These are phyloP conservation scores for Criorhina ranunculi DNA, from an alignment of 2,888 invertebrate species.

Conservation along the genomic window DNA sequence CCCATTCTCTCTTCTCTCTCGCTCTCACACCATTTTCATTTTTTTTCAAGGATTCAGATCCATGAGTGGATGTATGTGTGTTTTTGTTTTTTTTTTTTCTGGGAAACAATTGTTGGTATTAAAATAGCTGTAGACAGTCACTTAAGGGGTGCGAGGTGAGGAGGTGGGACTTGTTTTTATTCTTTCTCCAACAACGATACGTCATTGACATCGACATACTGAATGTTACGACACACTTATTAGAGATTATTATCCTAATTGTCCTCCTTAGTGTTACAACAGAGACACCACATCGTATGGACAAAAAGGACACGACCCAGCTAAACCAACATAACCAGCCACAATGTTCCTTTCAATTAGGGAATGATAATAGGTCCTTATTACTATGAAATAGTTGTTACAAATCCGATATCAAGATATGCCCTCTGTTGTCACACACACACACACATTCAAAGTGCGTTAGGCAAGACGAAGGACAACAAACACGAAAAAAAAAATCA, in stretches of 20 bases:
- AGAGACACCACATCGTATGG: background rate
- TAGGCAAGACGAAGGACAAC: background rate
- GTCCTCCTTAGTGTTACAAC: background rate
- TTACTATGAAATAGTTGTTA: slow-evolving; percentile 24
- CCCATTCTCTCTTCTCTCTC: slow-evolving; percentile 30
- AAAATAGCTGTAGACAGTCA: too few species aligned
- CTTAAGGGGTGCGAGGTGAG: too few species aligned
- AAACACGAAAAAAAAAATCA: slow-evolving; percentile 7
- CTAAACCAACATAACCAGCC: background rate
- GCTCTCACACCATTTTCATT: too few species aligned
- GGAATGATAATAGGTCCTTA: slow-evolving; percentile 8
- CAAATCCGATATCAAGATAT: slow-evolving; percentile 21
- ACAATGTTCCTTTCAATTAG: slow-evolving; percentile 38
- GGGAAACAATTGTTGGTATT: too few species aligned
- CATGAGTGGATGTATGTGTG: too few species aligned
- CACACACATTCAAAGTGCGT: slow-evolving; percentile 21
- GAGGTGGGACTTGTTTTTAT: too few species aligned
- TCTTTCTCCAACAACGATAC: too few species aligned
- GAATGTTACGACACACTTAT: background rate
- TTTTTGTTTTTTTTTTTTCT: too few species aligned
- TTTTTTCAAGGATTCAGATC: too few species aligned
- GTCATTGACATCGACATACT: too few species aligned
- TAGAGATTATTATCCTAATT: slow-evolving; percentile 11
- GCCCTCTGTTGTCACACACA: background rate
- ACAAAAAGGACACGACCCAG: background rate